Conservation (phyloP, 2,888 invertebrate genomes). For the Dasypolia templi region DNA sequence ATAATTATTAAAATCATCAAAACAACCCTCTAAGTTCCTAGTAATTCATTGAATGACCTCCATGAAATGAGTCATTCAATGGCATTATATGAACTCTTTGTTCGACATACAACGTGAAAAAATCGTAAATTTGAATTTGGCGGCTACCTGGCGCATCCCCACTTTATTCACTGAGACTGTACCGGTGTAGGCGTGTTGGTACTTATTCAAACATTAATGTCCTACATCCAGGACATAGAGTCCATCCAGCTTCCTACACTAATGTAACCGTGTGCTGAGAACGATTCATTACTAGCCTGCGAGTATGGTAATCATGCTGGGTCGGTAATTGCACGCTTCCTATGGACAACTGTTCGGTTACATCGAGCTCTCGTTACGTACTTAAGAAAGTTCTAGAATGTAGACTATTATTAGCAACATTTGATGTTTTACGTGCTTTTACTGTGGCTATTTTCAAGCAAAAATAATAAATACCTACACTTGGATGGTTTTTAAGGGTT, state of each 20-base stretch:
- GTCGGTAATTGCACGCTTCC: constrained; percentile 26
- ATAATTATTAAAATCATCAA: too few relatives aligned
- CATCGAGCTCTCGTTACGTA: constrained; percentile 1
- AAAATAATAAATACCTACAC: not conserved
- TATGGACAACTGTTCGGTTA: not conserved
- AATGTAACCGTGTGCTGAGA: not conserved
- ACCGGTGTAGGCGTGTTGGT: not conserved
- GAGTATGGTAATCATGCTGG: not conserved
- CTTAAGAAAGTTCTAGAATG: constrained; percentile 14
- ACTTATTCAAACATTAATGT: not conserved
- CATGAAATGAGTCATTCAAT: too few relatives aligned
- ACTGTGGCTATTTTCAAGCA: not conserved
- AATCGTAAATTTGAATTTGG: too few relatives aligned
- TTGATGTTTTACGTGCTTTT: not conserved
- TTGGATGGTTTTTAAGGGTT: too few relatives aligned
- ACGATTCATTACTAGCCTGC: not conserved
- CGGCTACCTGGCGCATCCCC: too few relatives aligned
- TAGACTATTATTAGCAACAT: not conserved
- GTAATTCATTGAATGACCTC: too few relatives aligned
- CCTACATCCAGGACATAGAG: not conserved
- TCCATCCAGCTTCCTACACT: not conserved
- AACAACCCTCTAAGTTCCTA: too few relatives aligned
- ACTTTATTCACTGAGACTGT: too few relatives aligned
- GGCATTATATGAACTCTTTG: too few relatives aligned
- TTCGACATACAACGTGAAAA: too few relatives aligned